Conservation (phyloP, 1,140 invertebrate species). For the Hyles vespertilio region DNA sequence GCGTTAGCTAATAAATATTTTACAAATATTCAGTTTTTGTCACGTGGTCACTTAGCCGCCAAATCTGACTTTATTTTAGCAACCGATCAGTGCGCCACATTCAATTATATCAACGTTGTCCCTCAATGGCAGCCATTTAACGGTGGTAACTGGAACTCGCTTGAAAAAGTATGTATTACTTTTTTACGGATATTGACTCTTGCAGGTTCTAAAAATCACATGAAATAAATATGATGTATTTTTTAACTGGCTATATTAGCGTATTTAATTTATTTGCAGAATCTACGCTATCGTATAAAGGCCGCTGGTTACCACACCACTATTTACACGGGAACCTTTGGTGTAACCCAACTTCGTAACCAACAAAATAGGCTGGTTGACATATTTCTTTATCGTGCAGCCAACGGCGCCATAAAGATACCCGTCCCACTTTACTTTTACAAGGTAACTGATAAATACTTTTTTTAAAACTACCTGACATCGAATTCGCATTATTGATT, state of each 20-base stretch:
- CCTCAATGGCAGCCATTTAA: constrained; percentile 83
- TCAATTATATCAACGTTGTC: constrained; percentile 80
- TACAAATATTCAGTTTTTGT: constrained; percentile 62
- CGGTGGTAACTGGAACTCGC: constrained; percentile 79
- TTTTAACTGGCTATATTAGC: not conserved
- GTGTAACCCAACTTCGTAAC: constrained; percentile 54
- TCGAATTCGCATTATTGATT: too few species aligned
- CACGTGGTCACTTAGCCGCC: constrained; percentile 81
- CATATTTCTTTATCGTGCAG: constrained; percentile 44
- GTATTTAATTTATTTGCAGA: constrained; percentile 31
- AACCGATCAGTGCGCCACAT: constrained; percentile 79
- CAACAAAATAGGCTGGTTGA: constrained; percentile 38
- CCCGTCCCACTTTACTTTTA: constrained; percentile 68
- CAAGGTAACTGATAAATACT: constrained; percentile 41
- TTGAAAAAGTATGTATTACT: constrained; percentile 52
- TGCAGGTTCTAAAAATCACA: too few species aligned
- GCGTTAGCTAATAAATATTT: constrained; percentile 49
- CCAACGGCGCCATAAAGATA: constrained; percentile 40
- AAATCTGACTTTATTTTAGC: constrained; percentile 81
- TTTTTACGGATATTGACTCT: not conserved
- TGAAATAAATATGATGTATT: not conserved
- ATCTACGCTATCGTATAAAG: constrained; percentile 52
- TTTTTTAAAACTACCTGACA: too few species aligned
- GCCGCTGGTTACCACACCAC: constrained; percentile 48
- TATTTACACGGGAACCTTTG: constrained; percentile 65